Evolutionary conservation across 1,140 invertebrate species (phyloP), one percentile per base, ranked within the genome.

Genomic region (Procambarus virginalis): DNA sequence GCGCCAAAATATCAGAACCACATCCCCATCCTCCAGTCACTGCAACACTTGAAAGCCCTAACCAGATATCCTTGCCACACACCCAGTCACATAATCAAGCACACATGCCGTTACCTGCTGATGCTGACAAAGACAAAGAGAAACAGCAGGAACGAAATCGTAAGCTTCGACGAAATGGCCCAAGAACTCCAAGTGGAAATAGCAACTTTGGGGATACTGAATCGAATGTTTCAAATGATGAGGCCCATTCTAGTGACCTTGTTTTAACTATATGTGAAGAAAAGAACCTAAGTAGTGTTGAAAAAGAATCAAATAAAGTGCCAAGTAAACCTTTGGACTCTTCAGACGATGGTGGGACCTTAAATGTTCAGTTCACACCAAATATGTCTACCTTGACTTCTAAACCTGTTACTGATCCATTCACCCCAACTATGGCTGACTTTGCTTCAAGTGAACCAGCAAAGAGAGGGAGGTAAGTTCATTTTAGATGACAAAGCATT

Each of bases 231-330:
- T 88, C 89, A 14, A 92, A 87, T 89, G 89, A 91, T 48, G 89
- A 86, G 60, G 84, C 84, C 22, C 84, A 86, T 60, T 90, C 88
- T 34, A 90, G 85, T 89, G 89, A 90, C 87, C 60, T 90, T 51
- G 89, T 90, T 17, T 82, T 92, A 17, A 91, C 80, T 83, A 92
- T 92, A 77, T 92, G 91, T 86, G 89, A 92, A 75, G 91, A 92
- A 76, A 92, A 90, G 75, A 92, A 92, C 68, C 86, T 92, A 10
- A 34, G 34, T 20, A 91, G 89, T 82, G 91, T 75, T 34, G 89
- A 91, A 68, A 84, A 86, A 80, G 89, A 91, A 75, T 82, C 86
- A 81, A 86, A 84, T 55, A 84, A 86, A 84, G 84, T 89, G 78
- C 84, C 87, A 86, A 86, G 76, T 86, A 90, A 90, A 82, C 91